phyloP scores from a whole-genome alignment of 1,140 invertebrate genomes.

The Anthonomus grandis region DNA sequence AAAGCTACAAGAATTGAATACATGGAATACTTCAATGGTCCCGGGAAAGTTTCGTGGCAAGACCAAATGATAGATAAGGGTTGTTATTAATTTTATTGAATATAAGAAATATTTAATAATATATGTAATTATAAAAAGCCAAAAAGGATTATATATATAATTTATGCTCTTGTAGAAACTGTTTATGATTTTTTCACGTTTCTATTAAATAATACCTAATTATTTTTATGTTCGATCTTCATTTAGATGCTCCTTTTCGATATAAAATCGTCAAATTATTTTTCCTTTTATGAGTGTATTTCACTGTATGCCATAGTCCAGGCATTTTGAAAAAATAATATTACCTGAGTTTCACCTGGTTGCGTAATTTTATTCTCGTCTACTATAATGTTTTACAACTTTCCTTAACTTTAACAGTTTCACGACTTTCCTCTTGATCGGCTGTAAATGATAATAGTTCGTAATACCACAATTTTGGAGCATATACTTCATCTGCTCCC shows the following conservation, averaged over 20 bases:
- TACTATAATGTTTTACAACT: no score
- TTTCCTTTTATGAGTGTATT: no score
- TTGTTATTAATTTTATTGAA: not conserved
- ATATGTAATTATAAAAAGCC: no score
- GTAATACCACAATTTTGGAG: no score
- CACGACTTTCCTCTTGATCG: not conserved
- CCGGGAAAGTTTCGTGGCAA: not conserved
- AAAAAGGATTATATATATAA: not conserved
- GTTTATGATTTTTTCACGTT: not conserved
- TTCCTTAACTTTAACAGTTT: no score
- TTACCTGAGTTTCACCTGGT: not conserved
- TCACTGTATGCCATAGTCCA: no score
- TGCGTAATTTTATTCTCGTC: no score
- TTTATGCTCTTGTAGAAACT: not conserved
- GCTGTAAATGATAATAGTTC: not conserved
- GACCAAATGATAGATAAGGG: not conserved
- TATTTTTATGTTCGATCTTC: not conserved
- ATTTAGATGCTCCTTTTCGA: not conserved
- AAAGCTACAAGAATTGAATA: not conserved
- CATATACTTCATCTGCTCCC: no score
- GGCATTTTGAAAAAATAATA: not conserved
- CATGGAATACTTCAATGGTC: not conserved
- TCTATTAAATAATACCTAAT: not conserved
- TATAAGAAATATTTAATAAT: not conserved
- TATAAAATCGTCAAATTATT: no score